phyloP scores from a whole-genome alignment of 2,113 vertebrate species.

The Nothoprocta perdicaria region DNA sequence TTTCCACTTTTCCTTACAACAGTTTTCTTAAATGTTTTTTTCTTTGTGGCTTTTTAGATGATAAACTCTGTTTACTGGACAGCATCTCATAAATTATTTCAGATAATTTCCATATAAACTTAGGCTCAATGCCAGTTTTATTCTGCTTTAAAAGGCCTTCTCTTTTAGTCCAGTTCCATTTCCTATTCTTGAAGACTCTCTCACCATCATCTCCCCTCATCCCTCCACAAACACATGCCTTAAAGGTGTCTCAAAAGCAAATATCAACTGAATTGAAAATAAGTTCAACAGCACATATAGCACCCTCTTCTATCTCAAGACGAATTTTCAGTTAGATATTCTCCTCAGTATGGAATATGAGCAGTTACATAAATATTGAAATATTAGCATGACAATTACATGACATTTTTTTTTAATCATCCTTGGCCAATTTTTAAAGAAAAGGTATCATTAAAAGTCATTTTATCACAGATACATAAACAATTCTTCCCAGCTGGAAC shows the following conservation, averaged over 20 bases:
- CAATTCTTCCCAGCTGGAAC: not conserved
- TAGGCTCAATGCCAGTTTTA: not conserved
- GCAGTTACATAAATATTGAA: conserved; percentile 20
- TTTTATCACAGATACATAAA: not conserved
- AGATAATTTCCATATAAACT: conserved; percentile 40
- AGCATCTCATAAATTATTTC: conserved; percentile 38
- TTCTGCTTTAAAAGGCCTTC: conserved; percentile 8
- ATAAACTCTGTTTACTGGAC: conserved; percentile 23
- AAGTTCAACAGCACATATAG: not conserved
- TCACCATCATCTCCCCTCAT: not conserved
- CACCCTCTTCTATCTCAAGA: not conserved
- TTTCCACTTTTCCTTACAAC: not conserved
- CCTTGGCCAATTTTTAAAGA: not conserved
- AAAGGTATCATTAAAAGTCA: not conserved
- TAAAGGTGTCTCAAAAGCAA: not conserved
- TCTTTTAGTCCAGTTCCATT: conserved; percentile 6
- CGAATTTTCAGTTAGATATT: conserved; percentile 5
- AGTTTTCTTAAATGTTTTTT: conserved; percentile 5
- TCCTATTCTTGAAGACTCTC: conserved; percentile 12
- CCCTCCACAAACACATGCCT: not conserved
- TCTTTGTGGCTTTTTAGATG: not conserved
- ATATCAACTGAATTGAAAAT: not conserved
- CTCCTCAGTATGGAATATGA: not conserved
- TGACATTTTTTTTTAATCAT: not conserved
- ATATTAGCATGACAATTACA: not conserved